Conservation (phyloP, 2,797 vertebrate genomes). For the Cossypha niveicapilla region DNA sequence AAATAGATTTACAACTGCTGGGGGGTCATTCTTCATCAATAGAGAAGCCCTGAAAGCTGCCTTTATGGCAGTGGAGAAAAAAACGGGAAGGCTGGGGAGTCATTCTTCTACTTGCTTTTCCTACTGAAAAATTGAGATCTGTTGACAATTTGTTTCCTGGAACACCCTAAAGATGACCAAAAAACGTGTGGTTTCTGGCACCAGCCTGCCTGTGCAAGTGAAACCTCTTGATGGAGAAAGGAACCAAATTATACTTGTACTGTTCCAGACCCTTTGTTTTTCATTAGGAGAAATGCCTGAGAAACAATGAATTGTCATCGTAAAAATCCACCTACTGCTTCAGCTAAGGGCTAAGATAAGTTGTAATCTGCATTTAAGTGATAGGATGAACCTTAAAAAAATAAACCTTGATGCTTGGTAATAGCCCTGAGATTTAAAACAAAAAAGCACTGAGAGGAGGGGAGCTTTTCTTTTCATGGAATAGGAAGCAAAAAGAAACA, state of each 20-base stretch:
- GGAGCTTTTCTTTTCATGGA: neutral
- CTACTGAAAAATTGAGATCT: conserved; percentile 17
- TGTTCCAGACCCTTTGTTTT: conserved; percentile 31
- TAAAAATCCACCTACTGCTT: conserved; percentile 17
- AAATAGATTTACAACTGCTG: neutral
- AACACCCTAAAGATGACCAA: conserved; percentile 53
- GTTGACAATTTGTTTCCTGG: conserved; percentile 40
- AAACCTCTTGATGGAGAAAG: conserved; percentile 29
- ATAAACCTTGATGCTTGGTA: neutral
- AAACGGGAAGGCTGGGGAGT: neutral
- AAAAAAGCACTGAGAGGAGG: neutral
- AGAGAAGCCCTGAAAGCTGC: neutral
- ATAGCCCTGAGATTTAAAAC: neutral
- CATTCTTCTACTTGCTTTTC: conserved; percentile 6
- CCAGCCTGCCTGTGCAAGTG: neutral
- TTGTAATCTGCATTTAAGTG: neutral
- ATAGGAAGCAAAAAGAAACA: neutral
- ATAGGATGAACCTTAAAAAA: neutral
- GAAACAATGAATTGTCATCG: neutral
- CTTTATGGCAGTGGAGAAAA: neutral
- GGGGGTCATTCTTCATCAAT: neutral
- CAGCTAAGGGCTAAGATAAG: neutral
- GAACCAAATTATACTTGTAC: neutral
- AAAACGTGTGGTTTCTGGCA: conserved; percentile 58
- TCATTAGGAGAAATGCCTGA: conserved; percentile 5